Evolutionary conservation across 2,888 invertebrate species (phyloP), one percentile per base, ranked within the genome.

Genomic region (Meiosimyza platycephala): DNA sequence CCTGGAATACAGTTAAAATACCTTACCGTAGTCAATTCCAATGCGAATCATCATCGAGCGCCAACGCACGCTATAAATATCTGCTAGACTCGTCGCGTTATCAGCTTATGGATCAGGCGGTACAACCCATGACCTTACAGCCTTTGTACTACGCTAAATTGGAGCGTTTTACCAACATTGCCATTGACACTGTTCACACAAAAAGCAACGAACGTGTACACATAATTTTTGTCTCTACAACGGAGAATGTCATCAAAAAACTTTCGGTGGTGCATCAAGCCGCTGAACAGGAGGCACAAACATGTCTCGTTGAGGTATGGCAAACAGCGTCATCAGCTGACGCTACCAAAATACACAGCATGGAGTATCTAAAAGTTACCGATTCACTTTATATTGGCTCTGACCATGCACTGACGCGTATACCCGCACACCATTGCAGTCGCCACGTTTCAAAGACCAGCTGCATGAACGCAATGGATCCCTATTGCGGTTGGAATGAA

Each of bases 401-500:
- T 0, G 89, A 91, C n/a, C 84, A 88, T 0, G 90, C 90, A 2
- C 88, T 95, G 6, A 85, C 93, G 54, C 92, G 94, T 51, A 90
- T 97, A 69, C 91, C 94, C 0, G 92, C 94, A 1, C 91, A 93
- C 75, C 93, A 95, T 59, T 97, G 97, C 81, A 88, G 89, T 50
- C 90, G 96, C 2, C 94, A 95, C 85, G 89, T 88, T 11, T 91
- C 91, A 9, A 90, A 91, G 67, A 88, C 90, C 11, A 91, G 93
- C 9, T 97, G 97, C 85, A 84, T 94, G 57, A 93, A 93, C 79
- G 93, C 96, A 0, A 93, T 93, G 88, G 97, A 98, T 88, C 97
- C 97, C 0, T 96, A 97, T 85, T 98, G 98, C 85, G 97, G 96
- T 0, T 98, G 97, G 97, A 93, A 97, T 86, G 93, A 93, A 77